Evolutionary conservation across 2,113 vertebrate genomes (phyloP).

Genomic region (Thunnus thynnus): DNA sequence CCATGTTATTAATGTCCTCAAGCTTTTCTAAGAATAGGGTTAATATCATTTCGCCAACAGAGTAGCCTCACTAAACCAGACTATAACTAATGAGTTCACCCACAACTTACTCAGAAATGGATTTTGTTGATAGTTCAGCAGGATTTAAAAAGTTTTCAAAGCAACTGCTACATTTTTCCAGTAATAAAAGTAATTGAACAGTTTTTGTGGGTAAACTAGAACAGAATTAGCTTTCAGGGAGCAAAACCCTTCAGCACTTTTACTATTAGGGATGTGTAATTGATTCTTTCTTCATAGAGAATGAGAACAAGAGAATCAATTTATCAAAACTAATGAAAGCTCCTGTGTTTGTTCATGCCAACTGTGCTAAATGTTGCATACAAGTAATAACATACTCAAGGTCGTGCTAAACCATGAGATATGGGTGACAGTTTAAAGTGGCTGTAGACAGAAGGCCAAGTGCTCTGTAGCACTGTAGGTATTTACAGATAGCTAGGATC

Average conservation of each 20-base stretch:
- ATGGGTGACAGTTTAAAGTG: neutral
- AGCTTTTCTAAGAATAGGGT: neutral
- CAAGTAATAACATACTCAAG: constrained; percentile 8
- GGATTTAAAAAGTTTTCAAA: too few relatives aligned
- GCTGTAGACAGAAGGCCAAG: constrained; percentile 2
- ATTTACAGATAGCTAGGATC: too few relatives aligned
- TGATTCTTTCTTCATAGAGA: neutral
- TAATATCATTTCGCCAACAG: neutral
- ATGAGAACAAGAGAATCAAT: neutral
- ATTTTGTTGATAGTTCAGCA: too few relatives aligned
- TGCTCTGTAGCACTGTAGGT: neutral
- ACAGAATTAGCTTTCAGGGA: neutral
- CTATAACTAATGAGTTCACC: too few relatives aligned
- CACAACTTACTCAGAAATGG: neutral
- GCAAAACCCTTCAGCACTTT: neutral
- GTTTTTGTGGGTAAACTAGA: neutral
- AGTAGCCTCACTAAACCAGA: neutral
- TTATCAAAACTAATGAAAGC: neutral
- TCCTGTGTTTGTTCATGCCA: neutral
- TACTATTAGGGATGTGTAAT: neutral
- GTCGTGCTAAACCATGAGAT: neutral
- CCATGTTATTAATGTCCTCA: neutral
- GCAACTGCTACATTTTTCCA: too few relatives aligned
- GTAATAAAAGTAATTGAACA: too few relatives aligned
- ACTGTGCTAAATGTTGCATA: constrained; percentile 8